Percentiles rank a stretch among this genome's conserved stretches.
Conservation (phyloP, 2,797 vertebrate genomes). For the Rhincodon typus region DNA sequence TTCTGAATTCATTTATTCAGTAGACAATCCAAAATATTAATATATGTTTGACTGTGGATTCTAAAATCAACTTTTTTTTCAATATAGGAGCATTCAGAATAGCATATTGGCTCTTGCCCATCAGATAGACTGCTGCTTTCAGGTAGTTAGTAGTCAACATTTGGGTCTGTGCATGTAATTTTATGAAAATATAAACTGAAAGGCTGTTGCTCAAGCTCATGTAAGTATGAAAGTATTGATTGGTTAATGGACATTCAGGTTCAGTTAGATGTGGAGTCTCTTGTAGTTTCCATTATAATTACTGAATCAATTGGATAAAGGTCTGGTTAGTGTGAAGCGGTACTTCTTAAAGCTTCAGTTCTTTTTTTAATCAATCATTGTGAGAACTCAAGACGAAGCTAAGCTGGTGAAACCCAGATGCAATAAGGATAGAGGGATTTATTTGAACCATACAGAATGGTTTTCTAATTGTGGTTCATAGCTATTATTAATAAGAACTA, state of each 20-base stretch:
- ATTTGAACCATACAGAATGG: neutral
- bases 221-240: neutral
- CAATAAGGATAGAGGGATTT: neutral
- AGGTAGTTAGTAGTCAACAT: neutral
- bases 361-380: neutral
- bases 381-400: neutral
- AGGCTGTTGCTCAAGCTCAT: neutral
- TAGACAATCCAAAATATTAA: neutral
- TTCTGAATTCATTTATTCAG: neutral
- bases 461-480: neutral
- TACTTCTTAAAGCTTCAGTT: neutral
- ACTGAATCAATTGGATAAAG: neutral
- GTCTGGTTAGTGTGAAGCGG: neutral
- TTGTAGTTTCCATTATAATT: neutral
- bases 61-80: neutral
- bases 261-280: neutral
- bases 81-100: neutral
- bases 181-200: neutral
- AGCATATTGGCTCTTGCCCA: neutral
- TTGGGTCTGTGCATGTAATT: neutral
- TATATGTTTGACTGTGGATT: neutral
- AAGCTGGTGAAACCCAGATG: neutral
- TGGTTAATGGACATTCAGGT: neutral
- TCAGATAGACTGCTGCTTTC: too few relatives aligned
- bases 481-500: neutral